These are phyloP conservation scores for Ondatra zibethicus DNA, from an alignment of 2,113 vertebrate species.

Conservation along the genomic window DNA sequence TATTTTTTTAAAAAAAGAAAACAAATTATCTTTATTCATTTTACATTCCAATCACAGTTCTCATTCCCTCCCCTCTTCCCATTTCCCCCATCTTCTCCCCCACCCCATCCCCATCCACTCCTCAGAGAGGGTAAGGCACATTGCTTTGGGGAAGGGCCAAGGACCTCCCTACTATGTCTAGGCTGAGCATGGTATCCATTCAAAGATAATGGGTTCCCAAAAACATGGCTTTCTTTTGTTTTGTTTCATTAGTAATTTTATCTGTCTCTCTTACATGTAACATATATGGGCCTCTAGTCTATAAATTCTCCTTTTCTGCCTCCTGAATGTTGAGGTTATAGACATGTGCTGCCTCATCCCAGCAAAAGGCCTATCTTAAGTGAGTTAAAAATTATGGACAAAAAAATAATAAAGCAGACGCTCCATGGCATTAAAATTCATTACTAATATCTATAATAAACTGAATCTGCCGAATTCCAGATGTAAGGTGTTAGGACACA, in stretches of 20 bases:
- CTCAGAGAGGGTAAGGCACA: no score
- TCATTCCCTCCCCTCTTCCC: no score
- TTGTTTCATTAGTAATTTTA: not conserved
- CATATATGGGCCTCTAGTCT: not conserved
- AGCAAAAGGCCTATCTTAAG: not conserved
- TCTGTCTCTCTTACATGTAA: not conserved
- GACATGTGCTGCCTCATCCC: no score
- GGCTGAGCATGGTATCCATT: no score
- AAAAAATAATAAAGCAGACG: constrained; percentile 1
- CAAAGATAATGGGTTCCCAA: no score
- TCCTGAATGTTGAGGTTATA: not conserved
- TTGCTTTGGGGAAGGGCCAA: no score
- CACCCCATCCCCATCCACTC: no score
- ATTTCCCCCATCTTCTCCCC: no score
- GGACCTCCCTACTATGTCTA: no score
- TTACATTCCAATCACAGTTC: no score
- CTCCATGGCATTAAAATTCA: not conserved
- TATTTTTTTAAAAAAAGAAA: no score
- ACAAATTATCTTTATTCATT: no score
- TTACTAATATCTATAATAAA: constrained; percentile 17
- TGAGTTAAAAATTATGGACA: constrained; percentile 54
- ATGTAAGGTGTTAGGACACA: constrained; percentile 19
- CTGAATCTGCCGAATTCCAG: constrained; percentile 28
- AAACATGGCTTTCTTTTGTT: not conserved
- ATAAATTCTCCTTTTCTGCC: not conserved